These are phyloP conservation scores for Parapristionchus giblindavisi DNA, from an alignment of 2,888 invertebrate genomes.

Conservation along the genomic window DNA sequence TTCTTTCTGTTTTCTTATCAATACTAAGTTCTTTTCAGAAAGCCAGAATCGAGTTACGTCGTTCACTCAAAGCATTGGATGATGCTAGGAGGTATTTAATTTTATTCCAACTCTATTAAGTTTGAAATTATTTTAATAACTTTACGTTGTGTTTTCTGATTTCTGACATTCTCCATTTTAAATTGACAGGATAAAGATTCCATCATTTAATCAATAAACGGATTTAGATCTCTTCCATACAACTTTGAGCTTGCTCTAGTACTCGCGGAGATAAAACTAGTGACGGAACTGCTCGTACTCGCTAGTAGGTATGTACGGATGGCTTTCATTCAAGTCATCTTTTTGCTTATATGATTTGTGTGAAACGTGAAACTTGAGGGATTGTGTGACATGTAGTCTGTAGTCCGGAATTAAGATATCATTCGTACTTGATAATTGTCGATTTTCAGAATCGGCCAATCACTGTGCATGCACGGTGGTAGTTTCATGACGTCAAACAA, in stretches of 20 bases:
- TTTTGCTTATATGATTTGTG: too few relatives aligned
- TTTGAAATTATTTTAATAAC: background rate
- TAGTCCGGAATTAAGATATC: background rate
- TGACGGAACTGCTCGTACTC: slow-evolving; percentile 76
- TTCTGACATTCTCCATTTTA: too few relatives aligned
- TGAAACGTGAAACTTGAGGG: too few relatives aligned
- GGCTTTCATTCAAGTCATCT: background rate
- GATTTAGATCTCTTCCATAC: slow-evolving; percentile 51
- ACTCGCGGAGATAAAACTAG: slow-evolving; percentile 75
- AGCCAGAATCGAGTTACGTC: slow-evolving; percentile 59
- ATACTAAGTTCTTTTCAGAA: slow-evolving; percentile 53
- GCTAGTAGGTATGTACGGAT: slow-evolving; percentile 71
- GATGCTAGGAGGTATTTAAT: slow-evolving; percentile 49
- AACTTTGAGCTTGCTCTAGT: slow-evolving; percentile 66
- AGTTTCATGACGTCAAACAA: slow-evolving; percentile 33
- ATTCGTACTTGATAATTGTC: too few relatives aligned
- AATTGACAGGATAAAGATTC: too few relatives aligned
- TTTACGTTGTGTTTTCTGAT: background rate
- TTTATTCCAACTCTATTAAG: background rate
- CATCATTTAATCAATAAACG: too few relatives aligned
- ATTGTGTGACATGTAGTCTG: background rate
- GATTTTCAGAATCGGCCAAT: slow-evolving; percentile 74
- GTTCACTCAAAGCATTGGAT: slow-evolving; percentile 53
- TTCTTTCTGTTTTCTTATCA: background rate
- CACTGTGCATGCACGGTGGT: slow-evolving; percentile 74